Evolutionary conservation across 2,797 vertebrate genomes (phyloP).

Genomic region (Gadopsis bispinosus): DNA sequence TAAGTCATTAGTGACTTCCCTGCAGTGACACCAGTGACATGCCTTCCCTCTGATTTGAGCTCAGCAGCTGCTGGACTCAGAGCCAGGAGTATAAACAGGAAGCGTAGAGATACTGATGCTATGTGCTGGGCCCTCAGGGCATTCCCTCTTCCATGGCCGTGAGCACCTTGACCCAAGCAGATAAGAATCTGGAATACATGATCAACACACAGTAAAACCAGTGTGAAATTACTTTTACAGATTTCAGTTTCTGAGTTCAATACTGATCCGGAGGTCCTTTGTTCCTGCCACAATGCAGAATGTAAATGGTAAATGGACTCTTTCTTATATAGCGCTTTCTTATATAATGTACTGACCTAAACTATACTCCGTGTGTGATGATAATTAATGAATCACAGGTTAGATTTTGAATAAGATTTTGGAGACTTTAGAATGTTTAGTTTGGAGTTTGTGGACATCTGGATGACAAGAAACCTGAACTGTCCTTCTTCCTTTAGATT

Average conservation of each 20-base stretch:
- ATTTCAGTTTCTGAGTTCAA: constrained; percentile 24
- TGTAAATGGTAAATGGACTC: too few species aligned
- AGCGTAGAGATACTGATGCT: constrained; percentile 66
- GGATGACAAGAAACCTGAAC: constrained; percentile 49
- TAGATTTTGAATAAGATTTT: neutral
- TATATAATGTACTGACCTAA: neutral
- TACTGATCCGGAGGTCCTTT: constrained; percentile 1
- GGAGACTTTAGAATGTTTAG: constrained; percentile 6
- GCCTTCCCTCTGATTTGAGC: constrained; percentile 25
- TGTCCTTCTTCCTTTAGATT: constrained; percentile 41
- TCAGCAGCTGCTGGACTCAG: constrained; percentile 17
- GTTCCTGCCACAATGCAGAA: neutral
- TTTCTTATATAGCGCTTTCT: too few species aligned
- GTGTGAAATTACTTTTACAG: constrained; percentile 24
- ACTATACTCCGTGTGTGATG: neutral
- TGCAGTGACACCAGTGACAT: constrained; percentile 39
- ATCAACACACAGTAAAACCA: constrained; percentile 6
- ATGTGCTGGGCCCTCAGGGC: constrained; percentile 60
- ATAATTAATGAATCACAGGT: neutral
- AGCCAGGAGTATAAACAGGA: constrained; percentile 75
- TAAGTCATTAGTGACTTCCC: constrained; percentile 25
- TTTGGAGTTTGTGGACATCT: constrained; percentile 24
- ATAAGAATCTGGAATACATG: constrained; percentile 66
- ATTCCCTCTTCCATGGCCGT: constrained; percentile 72
- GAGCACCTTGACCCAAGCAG: constrained; percentile 63